These are phyloP conservation scores for Cephalopterus ornatus DNA, from an alignment of 2,113 vertebrate genomes.

Conservation along the genomic window DNA sequence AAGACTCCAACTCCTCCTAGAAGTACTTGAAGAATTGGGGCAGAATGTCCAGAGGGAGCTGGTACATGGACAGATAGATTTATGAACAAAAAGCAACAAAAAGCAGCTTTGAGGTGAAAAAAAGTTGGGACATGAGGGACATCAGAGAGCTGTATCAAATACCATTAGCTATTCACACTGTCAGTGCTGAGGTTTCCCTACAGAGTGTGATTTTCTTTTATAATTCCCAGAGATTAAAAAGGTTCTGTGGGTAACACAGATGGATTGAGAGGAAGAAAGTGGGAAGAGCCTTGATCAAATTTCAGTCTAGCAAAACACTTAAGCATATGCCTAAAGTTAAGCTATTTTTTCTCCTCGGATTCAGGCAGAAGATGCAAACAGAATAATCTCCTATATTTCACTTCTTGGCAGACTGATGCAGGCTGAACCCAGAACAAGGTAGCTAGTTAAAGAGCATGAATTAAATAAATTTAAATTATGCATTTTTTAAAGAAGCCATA, in stretches of 20 bases:
- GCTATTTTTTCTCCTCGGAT: not conserved
- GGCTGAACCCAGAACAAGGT: not conserved
- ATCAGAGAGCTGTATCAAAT: not conserved
- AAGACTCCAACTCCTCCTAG: not conserved
- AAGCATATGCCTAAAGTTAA: constrained; percentile 7
- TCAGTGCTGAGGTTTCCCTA: not conserved
- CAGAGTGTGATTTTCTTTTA: not conserved
- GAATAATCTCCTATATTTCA: not conserved
- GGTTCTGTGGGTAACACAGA: constrained; percentile 2
- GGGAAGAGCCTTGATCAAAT: constrained; percentile 23
- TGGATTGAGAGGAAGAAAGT: not conserved
- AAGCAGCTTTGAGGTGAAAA: not conserved
- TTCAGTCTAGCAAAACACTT: constrained; percentile 42
- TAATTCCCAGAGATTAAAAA: not conserved
- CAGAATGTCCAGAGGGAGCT: not conserved
- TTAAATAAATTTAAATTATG: not conserved
- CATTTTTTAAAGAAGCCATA: not conserved
- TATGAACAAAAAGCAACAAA: not conserved
- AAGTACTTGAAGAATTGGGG: not conserved
- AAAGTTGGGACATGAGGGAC: fast-evolving
- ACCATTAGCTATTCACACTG: not conserved
- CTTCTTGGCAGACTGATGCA: not conserved
- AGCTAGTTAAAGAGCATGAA: not conserved
- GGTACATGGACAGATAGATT: not conserved
- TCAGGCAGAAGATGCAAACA: constrained; percentile 10